A percentile compares a stretch with the other conserved stretches of the same genome.
These are phyloP conservation scores for Keiferia lycopersicella DNA, from an alignment of 2,888 invertebrate genomes.

Conservation along the genomic window DNA sequence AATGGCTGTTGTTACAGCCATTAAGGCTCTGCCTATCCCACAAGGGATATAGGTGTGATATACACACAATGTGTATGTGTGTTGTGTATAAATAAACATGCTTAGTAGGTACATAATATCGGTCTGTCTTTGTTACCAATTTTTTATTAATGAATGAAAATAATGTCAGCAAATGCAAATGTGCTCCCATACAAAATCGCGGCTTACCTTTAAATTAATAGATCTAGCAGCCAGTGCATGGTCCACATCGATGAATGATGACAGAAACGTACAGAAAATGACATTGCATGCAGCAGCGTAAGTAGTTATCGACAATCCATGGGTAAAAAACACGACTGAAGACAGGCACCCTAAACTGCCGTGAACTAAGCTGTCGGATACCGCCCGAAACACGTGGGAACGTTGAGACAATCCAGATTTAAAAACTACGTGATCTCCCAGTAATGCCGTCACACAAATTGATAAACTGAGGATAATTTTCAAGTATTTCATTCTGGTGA, in stretches of 20 bases:
- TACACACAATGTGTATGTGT: too few relatives aligned
- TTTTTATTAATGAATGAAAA: too few relatives aligned
- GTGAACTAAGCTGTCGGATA: conserved; percentile 59
- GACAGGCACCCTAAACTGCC: conserved; percentile 60
- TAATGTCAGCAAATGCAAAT: too few relatives aligned
- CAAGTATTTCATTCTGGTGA: conserved; percentile 48
- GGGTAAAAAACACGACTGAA: conserved; percentile 56
- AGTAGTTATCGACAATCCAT: conserved; percentile 44
- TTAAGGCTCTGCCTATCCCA: too few relatives aligned
- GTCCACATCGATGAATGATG: conserved; percentile 66
- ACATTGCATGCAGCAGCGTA: conserved; percentile 48
- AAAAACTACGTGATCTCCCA: conserved; percentile 67
- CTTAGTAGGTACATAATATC: too few relatives aligned
- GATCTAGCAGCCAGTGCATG: conserved; percentile 68
- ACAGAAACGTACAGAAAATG: conserved; percentile 57
- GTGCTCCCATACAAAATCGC: too few relatives aligned
- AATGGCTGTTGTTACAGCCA: too few relatives aligned
- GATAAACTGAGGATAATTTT: conserved; percentile 48
- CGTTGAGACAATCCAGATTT: conserved; percentile 57
- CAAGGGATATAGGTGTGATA: too few relatives aligned
- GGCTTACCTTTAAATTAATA: conserved; percentile 60
- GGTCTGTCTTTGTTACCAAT: too few relatives aligned
- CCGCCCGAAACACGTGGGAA: conserved; percentile 54
- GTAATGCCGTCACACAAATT: conserved; percentile 47
- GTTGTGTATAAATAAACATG: too few relatives aligned